Evolutionary conservation across 1,140 invertebrate species (phyloP), one percentile per base, ranked within the genome.

Genomic region (Mercenaria mercenaria): DNA sequence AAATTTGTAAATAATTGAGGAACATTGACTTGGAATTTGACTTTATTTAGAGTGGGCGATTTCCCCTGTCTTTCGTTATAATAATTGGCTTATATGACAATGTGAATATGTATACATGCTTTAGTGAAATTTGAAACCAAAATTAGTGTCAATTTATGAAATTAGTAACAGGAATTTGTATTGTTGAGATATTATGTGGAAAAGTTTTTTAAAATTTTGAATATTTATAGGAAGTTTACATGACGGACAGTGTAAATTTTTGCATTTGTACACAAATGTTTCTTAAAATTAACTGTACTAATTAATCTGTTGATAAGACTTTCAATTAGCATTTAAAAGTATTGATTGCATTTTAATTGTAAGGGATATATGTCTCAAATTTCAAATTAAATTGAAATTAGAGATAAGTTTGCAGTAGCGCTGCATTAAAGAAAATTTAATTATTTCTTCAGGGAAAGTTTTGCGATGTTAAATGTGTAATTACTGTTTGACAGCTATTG

Each of bases 1-100:
- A 74, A 29, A 29, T 15, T 72, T 72, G 79, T 59, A 82, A 32
- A 61, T 64, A 82, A 72, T 74, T 85, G 23, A 85, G 13, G 34
- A 34, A 56, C 41, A 85, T 85, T 74, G 76, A 23, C 50, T 20
- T 59, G 76, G 67, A 72, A 72, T 72, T 72, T 72, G 18, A 29
- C 13, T 72, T 72, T 72, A 29, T 37, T 29, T 72, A 15, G 26
- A 67, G 6, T 47, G 43, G 8, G 26, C 10, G 6, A 20, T 72
- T 39, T 10, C 23, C 6, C 15, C 11, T 72, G 34, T 37, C 18
- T 67, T 72, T 39, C 8, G 23, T 20, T 29, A n/a, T 29, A 64
- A 64, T 26, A 64, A 64, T 6, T 8, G 1, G 11, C 59, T 29
- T 10, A 4, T 56, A 23, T 67, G 29, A 72, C 34, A 39, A 39